These are phyloP conservation scores for Formicarius rufipectus DNA, from an alignment of 2,113 vertebrate genomes.

Conservation along the genomic window DNA sequence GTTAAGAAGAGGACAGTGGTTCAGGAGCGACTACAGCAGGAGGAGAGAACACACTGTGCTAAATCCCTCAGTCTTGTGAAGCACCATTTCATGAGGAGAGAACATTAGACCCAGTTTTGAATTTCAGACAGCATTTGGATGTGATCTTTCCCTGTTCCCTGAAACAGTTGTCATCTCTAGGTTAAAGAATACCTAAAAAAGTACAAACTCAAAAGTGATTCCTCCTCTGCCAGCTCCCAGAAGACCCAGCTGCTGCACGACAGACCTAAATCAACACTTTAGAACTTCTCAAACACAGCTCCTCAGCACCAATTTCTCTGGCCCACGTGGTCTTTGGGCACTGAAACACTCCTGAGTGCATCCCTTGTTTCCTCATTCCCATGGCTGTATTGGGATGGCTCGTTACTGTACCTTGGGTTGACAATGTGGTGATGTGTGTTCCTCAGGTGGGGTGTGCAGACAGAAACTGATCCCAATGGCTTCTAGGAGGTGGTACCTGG, in stretches of 20 bases:
- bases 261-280: neutral
- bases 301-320: neutral
- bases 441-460: neutral
- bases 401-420: rapidly evolving
- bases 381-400: neutral
- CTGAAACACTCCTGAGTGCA: neutral
- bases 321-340: neutral
- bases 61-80: neutral
- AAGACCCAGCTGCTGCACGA: neutral
- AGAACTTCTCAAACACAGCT: neutral
- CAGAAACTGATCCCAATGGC: neutral
- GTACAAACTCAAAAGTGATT: neutral
- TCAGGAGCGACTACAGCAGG: neutral
- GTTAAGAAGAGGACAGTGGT: slow-evolving; percentile 37
- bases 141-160: neutral
- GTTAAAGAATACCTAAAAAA: neutral
- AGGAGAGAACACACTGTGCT: neutral
- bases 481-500: neutral
- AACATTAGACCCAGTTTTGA: neutral
- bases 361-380: neutral
- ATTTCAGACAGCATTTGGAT: slow-evolving; percentile 1
- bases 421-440: neutral
- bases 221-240: neutral
- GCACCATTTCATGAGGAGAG: neutral
- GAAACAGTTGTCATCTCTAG: neutral